Conservation (phyloP, 37 sponge, comb jelly and placozoan genomes). For the Theonella swinhoei region DNA sequence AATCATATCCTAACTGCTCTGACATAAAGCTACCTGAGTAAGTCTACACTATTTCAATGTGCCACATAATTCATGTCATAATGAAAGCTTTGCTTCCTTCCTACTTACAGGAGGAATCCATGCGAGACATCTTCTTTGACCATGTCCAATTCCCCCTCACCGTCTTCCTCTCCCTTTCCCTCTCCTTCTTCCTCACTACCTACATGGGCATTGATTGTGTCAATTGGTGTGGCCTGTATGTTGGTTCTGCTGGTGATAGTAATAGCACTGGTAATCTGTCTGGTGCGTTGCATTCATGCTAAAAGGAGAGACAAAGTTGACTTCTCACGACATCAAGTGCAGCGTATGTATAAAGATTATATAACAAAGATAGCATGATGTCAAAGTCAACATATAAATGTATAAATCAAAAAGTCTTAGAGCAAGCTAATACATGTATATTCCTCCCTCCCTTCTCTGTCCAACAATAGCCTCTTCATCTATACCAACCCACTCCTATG, state of each 20-base stretch:
- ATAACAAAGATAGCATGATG: no score
- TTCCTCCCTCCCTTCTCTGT: not conserved
- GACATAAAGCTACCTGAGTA: not conserved
- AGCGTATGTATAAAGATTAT: not conserved
- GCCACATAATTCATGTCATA: not conserved
- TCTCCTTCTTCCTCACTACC: conserved; percentile 10
- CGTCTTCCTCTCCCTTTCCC: conserved; percentile 25
- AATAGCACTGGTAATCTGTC: not conserved
- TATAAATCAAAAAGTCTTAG: no score
- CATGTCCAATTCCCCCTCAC: no score
- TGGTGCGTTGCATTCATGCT: not conserved
- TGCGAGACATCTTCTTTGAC: no score
- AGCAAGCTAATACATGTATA: not conserved
- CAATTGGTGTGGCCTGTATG: not conserved
- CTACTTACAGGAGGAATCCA: no score
- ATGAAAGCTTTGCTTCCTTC: no score
- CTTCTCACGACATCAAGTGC: not conserved
- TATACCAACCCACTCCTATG: not conserved
- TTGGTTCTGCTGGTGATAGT: not conserved
- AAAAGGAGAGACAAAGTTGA: conserved; percentile 29
- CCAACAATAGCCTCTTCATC: not conserved
- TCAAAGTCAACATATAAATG: no score
- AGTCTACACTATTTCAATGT: not conserved
- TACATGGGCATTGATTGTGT: not conserved
- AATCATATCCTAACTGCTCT: not conserved